Evolutionary conservation across 30 jellyfish, hydroid and myxozoan species (phyloP).

Genomic region (Aurelia aurita complex sp. Pacific): DNA sequence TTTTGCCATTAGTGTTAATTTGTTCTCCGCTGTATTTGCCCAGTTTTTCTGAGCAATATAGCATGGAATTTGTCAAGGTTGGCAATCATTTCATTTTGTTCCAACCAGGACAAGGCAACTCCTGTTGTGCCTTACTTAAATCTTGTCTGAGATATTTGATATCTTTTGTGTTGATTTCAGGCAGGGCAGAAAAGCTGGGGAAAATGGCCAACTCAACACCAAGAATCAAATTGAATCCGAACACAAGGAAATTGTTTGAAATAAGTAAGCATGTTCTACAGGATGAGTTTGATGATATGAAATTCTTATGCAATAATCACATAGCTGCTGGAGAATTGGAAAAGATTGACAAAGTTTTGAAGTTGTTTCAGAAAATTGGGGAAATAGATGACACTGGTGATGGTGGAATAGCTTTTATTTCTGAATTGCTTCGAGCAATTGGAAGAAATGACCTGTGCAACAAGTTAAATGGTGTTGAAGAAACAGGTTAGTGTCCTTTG

Average conservation of each 20-base stretch:
- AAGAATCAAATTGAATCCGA: background rate
- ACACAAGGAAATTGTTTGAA: background rate
- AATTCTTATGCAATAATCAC: conserved; percentile 3
- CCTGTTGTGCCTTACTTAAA: too few species aligned
- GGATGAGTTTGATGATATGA: conserved; percentile 12
- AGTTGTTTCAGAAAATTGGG: conserved; percentile 15
- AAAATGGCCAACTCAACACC: background rate
- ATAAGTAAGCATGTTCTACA: conserved; percentile 13
- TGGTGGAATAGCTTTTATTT: background rate
- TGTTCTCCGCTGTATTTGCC: too few species aligned
- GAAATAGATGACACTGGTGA: conserved; percentile 35
- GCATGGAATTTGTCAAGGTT: too few species aligned
- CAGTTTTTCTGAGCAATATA: too few species aligned
- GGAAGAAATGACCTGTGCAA: conserved; percentile 23
- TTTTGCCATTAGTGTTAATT: too few species aligned
- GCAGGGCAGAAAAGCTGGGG: background rate
- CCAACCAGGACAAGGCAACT: too few species aligned
- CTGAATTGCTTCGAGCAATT: conserved; percentile 3
- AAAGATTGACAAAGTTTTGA: background rate
- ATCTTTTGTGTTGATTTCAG: too few species aligned
- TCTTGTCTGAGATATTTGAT: too few species aligned
- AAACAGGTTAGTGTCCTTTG: conserved; percentile 12
- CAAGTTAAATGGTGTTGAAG: conserved; percentile 10
- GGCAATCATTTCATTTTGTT: too few species aligned
- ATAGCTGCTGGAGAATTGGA: conserved; percentile 26